Conservation (phyloP, 2,888 invertebrate species). For the Synergus itoensis region DNA sequence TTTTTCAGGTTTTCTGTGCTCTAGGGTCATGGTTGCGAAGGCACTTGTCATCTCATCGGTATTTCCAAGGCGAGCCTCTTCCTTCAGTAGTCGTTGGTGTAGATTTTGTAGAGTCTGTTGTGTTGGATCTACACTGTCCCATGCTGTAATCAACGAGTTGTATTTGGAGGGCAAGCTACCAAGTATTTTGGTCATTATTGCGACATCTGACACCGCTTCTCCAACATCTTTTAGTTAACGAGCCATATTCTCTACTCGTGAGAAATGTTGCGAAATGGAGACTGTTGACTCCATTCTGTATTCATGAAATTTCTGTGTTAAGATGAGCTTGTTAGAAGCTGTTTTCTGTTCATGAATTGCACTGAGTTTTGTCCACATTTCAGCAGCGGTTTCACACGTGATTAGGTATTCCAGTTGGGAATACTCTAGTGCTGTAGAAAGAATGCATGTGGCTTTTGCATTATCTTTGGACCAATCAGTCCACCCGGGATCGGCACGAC, state of each 20-base stretch:
- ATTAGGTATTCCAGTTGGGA: slow-evolving; percentile 46
- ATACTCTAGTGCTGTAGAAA: slow-evolving; percentile 43
- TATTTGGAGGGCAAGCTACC: slow-evolving; percentile 43
- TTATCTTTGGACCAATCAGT: slow-evolving; percentile 39
- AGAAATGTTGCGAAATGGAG: slow-evolving; percentile 43
- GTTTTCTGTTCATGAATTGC: slow-evolving; percentile 46
- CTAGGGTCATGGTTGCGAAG: slow-evolving; percentile 25
- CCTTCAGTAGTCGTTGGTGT: slow-evolving; percentile 47
- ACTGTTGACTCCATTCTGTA: slow-evolving; percentile 45
- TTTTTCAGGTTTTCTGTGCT: slow-evolving; percentile 13
- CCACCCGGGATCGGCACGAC: background rate
- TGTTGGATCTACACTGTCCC: slow-evolving; percentile 45
- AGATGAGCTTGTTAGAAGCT: slow-evolving; percentile 45
- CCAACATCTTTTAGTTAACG: slow-evolving; percentile 47
- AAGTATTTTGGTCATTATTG: slow-evolving; percentile 51
- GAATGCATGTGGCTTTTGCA: slow-evolving; percentile 47
- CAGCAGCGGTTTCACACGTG: slow-evolving; percentile 42
- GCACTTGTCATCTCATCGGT: slow-evolving; percentile 42
- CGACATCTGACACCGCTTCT: slow-evolving; percentile 45
- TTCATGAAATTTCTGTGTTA: slow-evolving; percentile 48
- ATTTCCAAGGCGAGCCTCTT: slow-evolving; percentile 46
- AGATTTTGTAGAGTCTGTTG: slow-evolving; percentile 44
- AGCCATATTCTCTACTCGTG: slow-evolving; percentile 49
- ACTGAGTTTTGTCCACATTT: slow-evolving; percentile 47
- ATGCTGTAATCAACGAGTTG: slow-evolving; percentile 46